Evolutionary conservation across 2,888 invertebrate species (phyloP).

Genomic region (Drosophila kokeensis): DNA sequence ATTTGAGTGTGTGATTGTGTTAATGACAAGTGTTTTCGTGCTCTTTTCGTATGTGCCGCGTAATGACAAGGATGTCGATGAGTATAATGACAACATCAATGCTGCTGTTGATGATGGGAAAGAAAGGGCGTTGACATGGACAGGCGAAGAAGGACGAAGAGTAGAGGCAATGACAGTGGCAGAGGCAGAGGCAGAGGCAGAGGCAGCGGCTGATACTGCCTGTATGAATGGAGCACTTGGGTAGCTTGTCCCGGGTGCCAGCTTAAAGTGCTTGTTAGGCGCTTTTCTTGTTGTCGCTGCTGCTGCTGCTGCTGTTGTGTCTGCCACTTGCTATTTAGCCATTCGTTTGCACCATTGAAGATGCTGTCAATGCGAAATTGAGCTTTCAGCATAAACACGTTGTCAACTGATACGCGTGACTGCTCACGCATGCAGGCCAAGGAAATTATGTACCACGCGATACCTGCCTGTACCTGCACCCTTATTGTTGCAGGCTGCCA

Average conservation of each 20-base stretch:
- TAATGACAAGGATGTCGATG: slow-evolving; percentile 80
- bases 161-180: not conserved
- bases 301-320: slow-evolving; percentile 20
- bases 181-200: not conserved
- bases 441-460: not conserved
- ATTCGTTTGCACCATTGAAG: slow-evolving; percentile 66
- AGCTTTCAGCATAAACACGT: slow-evolving; percentile 76
- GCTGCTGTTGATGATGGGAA: slow-evolving; percentile 67
- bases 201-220: slow-evolving; percentile 5
- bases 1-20: slow-evolving; percentile 61
- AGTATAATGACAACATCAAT: slow-evolving; percentile 80
- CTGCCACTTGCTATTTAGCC: slow-evolving; percentile 41
- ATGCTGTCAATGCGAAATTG: slow-evolving; percentile 77
- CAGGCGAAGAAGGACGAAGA: slow-evolving; percentile 3
- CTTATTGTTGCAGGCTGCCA: not conserved
- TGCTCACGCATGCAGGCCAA: slow-evolving; percentile 57
- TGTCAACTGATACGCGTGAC: slow-evolving; percentile 75
- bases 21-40: slow-evolving; percentile 80
- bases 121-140: slow-evolving; percentile 4
- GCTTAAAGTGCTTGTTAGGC: slow-evolving; percentile 79
- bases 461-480: not conserved
- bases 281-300: slow-evolving; percentile 55
- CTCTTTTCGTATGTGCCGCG: slow-evolving; percentile 58
- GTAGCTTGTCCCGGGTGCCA: slow-evolving; percentile 49
- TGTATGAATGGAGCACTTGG: slow-evolving; percentile 52